Percentiles rank a stretch among this genome's conserved stretches.
Conservation (phyloP, 1,140 invertebrate species). For the Drosophila setifemur region DNA sequence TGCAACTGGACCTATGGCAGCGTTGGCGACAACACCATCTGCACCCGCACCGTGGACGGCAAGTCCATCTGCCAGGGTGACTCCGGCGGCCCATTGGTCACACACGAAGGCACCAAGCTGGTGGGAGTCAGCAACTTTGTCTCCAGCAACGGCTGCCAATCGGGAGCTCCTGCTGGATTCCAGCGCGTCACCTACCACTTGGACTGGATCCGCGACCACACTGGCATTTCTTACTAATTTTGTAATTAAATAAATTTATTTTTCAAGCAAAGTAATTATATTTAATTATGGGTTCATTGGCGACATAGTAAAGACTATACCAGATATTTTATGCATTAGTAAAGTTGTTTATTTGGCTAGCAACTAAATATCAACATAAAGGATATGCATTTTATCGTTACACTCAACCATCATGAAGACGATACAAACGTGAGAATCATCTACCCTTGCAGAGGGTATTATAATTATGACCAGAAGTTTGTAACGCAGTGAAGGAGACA, state of each 20-base stretch:
- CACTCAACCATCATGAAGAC: no score
- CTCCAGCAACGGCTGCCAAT: constrained; percentile 48
- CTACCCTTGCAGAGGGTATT: background rate
- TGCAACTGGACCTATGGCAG: constrained; percentile 26
- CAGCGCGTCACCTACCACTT: constrained; percentile 83
- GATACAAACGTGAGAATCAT: no score
- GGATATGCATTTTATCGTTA: no score
- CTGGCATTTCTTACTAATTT: constrained; percentile 56
- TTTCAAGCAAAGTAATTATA: background rate
- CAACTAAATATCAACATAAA: no score
- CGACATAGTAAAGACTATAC: no score
- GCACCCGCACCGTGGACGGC: constrained; percentile 51
- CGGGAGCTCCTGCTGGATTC: constrained; percentile 83
- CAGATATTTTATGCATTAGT: no score
- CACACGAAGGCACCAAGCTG: constrained; percentile 40
- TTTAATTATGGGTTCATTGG: no score
- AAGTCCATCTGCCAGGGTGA: constrained; percentile 82
- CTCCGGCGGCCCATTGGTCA: constrained; percentile 84
- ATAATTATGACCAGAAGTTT: background rate
- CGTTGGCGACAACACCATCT: constrained; percentile 47
- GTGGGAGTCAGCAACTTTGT: constrained; percentile 49
- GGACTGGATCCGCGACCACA: constrained; percentile 83
- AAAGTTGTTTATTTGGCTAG: no score
- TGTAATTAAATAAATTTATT: constrained; percentile 15
- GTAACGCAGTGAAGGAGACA: background rate